phyloP scores from a whole-genome alignment of 2,113 vertebrate genomes.

The Dromiciops gliroides region DNA sequence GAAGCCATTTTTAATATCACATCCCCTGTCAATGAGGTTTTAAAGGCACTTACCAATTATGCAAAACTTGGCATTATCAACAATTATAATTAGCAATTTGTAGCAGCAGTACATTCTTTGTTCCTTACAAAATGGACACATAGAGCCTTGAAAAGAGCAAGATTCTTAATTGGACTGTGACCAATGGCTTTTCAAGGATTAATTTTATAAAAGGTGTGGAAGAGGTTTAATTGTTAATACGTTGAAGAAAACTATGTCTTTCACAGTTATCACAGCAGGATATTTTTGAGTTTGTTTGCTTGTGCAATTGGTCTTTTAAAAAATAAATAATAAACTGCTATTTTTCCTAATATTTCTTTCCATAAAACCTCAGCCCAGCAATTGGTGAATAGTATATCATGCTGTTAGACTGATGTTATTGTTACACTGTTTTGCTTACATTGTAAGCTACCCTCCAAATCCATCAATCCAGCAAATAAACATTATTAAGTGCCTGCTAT shows the following conservation, averaged over 20 bases:
- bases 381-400: not conserved
- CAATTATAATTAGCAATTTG: conserved; percentile 2
- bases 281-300: not conserved
- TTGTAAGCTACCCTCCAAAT: not conserved
- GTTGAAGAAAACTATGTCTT: not conserved
- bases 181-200: conserved; percentile 33
- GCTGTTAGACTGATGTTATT: not conserved
- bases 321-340: not conserved
- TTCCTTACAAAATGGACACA: conserved; percentile 11
- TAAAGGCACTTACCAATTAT: conserved; percentile 28
- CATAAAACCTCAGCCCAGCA: not conserved
- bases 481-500: not conserved
- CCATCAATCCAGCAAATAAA: not conserved
- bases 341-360: conserved; percentile 34
- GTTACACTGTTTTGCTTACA: not conserved
- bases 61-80: conserved; percentile 12
- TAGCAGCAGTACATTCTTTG: conserved; percentile 18
- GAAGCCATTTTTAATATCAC: not conserved
- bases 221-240: conserved; percentile 46
- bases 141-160: conserved; percentile 36
- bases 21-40: conserved; percentile 31
- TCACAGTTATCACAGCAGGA: conserved; percentile 32
- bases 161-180: conserved; percentile 22
- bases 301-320: conserved; percentile 31
- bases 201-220: conserved; percentile 14